phyloP scores from a whole-genome alignment of 1,140 invertebrate species.

The Dryas iulia region DNA sequence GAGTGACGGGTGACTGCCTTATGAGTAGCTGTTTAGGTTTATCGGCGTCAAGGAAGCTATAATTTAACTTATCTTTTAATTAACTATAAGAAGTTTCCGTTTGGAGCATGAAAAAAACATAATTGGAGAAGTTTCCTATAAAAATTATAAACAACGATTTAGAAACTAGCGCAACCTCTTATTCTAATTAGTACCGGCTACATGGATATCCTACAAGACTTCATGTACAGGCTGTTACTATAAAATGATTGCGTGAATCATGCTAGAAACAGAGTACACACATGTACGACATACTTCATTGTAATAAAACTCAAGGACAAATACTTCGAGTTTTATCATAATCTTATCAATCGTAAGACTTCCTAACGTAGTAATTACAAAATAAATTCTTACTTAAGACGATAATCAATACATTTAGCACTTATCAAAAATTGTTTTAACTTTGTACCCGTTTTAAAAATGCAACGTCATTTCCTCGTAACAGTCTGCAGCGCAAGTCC shows the following conservation, averaged over 20 bases:
- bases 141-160: conserved; percentile 41
- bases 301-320: conserved; percentile 26
- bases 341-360: conserved; percentile 23
- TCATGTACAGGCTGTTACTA: conserved; percentile 25
- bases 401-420: conserved; percentile 21
- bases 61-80: conserved; percentile 34
- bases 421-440: not conserved
- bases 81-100: conserved; percentile 36
- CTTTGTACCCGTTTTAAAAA: conserved; percentile 21
- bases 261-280: not conserved
- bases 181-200: conserved; percentile 43
- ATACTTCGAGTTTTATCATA: conserved; percentile 16
- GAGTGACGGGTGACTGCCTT: conserved; percentile 20
- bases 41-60: conserved; percentile 16
- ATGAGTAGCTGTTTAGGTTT: conserved; percentile 11
- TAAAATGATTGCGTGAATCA: not conserved
- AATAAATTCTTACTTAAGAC: conserved; percentile 17
- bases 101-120: conserved; percentile 30
- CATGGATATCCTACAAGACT: conserved; percentile 12
- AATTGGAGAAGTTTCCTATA: conserved; percentile 42
- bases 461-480: conserved; percentile 36
- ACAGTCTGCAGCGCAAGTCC: conserved; percentile 30
- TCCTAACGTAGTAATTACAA: conserved; percentile 20
- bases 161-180: conserved; percentile 31
- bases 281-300: not conserved